Evolutionary conservation across 2,113 vertebrate species (phyloP).

Genomic region (Fregata magnificens): DNA sequence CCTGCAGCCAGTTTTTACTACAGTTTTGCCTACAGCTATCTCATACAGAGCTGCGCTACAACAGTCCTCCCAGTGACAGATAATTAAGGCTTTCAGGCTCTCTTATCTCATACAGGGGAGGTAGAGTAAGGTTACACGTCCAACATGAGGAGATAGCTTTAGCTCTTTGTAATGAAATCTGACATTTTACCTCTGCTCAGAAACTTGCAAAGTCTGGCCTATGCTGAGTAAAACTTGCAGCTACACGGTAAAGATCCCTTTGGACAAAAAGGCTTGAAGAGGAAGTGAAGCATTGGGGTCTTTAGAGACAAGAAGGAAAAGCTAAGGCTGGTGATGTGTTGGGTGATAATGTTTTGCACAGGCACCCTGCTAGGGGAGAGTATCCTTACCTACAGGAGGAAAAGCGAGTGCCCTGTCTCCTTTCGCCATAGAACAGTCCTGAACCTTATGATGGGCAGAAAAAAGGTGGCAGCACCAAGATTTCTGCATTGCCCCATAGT

Average conservation of each 20-base stretch:
- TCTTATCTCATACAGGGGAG: not conserved
- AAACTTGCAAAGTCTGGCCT: not conserved
- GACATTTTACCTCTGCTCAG: not conserved
- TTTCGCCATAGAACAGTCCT: not conserved
- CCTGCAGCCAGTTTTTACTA: not conserved
- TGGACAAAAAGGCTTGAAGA: not conserved
- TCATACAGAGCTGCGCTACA: fast-evolving
- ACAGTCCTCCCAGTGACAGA: not conserved
- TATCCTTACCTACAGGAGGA: not conserved
- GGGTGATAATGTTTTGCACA: not conserved
- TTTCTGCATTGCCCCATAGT: not conserved
- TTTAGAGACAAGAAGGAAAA: not conserved
- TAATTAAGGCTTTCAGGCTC: not conserved
- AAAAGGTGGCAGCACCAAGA: not conserved
- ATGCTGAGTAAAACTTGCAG: not conserved
- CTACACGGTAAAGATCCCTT: not conserved
- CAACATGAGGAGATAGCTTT: not conserved
- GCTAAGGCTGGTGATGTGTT: not conserved
- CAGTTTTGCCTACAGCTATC: not conserved
- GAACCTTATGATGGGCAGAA: not conserved
- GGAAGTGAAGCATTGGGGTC: not conserved
- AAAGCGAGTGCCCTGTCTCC: not conserved
- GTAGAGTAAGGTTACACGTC: not conserved
- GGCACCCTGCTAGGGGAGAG: not conserved
- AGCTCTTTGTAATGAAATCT: not conserved